A percentile compares a stretch with the other conserved stretches of the same genome.
phyloP scores from a whole-genome alignment of 2,888 invertebrate species.

The Conistra vaccinii region DNA sequence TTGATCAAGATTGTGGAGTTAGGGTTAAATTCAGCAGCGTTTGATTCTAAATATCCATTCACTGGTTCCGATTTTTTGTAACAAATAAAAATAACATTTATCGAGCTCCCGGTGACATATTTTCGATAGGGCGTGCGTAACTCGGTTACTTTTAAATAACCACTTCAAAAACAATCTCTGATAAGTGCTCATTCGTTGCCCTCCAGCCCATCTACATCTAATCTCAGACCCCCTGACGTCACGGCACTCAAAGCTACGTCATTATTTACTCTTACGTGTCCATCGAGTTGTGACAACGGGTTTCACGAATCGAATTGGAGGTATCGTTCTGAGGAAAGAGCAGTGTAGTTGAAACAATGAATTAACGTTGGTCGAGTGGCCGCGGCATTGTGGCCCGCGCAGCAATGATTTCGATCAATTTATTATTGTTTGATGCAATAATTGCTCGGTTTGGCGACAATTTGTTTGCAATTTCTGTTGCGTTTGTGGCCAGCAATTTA shows the following conservation, averaged over 20 bases:
- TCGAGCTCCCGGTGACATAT: slow-evolving; percentile 39
- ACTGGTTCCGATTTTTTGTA: slow-evolving; percentile 6
- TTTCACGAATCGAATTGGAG: slow-evolving; percentile 40
- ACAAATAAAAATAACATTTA: slow-evolving; percentile 30
- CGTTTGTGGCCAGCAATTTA: slow-evolving; percentile 65
- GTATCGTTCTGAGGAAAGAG: slow-evolving; percentile 53
- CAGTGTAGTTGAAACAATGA: slow-evolving; percentile 75
- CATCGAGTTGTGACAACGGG: slow-evolving; percentile 46
- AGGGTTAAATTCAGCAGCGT: slow-evolving; percentile 1
- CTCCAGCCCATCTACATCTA: slow-evolving; percentile 69
- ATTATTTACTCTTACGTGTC: slow-evolving; percentile 44
- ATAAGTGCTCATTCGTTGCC: slow-evolving; percentile 75
- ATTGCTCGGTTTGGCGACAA: slow-evolving; percentile 75
- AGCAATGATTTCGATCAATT: slow-evolving; percentile 77
- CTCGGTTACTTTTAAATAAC: slow-evolving; percentile 79
- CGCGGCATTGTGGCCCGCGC: slow-evolving; percentile 47
- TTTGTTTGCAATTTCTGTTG: slow-evolving; percentile 72
- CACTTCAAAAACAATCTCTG: slow-evolving; percentile 84
- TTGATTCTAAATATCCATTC: background rate
- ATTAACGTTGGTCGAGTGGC: slow-evolving; percentile 64
- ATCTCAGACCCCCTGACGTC: slow-evolving; percentile 73
- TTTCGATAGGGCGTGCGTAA: slow-evolving; percentile 68
- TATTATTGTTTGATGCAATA: slow-evolving; percentile 81
- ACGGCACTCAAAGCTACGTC: slow-evolving; percentile 17
- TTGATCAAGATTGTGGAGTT: slow-evolving; percentile 27